Evolutionary conservation across 2,888 invertebrate genomes (phyloP).

Genomic region (Ctena decussata): DNA sequence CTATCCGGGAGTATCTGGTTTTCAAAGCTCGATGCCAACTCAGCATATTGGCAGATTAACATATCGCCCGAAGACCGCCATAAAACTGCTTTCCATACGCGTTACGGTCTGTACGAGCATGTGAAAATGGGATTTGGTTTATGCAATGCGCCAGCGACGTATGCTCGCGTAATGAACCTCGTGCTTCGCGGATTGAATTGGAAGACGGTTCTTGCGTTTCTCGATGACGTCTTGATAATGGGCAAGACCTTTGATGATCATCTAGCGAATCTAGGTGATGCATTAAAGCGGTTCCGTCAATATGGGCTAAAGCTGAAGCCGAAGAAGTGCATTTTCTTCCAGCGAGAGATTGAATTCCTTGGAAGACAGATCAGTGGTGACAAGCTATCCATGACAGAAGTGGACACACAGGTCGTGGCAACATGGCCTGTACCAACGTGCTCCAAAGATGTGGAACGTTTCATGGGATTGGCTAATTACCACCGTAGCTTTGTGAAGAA

Average conservation of each 20-base stretch:
- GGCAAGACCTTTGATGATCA: slow-evolving; percentile 44
- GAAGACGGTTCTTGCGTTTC: slow-evolving; percentile 53
- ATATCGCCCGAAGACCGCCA: slow-evolving; percentile 47
- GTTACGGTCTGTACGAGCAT: slow-evolving; percentile 66
- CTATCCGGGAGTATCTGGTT: slow-evolving; percentile 47
- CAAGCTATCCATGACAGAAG: slow-evolving; percentile 14
- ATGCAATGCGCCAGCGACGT: slow-evolving; percentile 67
- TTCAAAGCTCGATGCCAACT: slow-evolving; percentile 63
- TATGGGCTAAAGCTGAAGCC: slow-evolving; percentile 60
- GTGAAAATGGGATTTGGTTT: slow-evolving; percentile 68
- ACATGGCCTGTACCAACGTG: slow-evolving; percentile 31
- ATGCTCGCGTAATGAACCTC: slow-evolving; percentile 53
- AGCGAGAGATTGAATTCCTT: slow-evolving; percentile 53
- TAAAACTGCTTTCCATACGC: slow-evolving; percentile 72
- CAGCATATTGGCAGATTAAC: slow-evolving; percentile 61
- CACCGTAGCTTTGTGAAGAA: slow-evolving; percentile 41
- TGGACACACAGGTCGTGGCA: slow-evolving; percentile 1
- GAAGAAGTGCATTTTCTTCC: slow-evolving; percentile 57
- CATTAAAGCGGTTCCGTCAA: slow-evolving; percentile 44
- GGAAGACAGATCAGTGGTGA: slow-evolving; percentile 37
- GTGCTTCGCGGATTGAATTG: slow-evolving; percentile 57
- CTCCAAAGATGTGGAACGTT: slow-evolving; percentile 45
- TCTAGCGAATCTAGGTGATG: slow-evolving; percentile 35
- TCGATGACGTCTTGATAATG: slow-evolving; percentile 60
- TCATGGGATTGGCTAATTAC: slow-evolving; percentile 58